A percentile compares a stretch with the other conserved stretches of the same genome.
phyloP scores from a whole-genome alignment of 1,140 invertebrate species.

The Zaprionus gabonicus region DNA sequence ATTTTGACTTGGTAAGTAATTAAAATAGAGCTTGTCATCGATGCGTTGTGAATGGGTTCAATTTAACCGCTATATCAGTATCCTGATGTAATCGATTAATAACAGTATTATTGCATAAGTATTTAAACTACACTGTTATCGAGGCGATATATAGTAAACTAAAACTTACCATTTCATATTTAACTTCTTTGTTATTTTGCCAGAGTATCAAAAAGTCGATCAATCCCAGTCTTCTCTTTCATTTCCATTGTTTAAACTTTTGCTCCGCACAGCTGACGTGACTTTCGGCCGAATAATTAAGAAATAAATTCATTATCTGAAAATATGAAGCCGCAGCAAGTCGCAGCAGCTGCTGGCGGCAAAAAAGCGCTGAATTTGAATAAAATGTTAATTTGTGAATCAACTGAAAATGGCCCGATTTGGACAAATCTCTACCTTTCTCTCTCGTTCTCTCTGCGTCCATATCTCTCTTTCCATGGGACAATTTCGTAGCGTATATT shows the following conservation, averaged over 20 bases:
- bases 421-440: conserved; percentile 7
- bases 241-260: conserved; percentile 30
- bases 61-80: not conserved
- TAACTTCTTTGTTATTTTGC: not conserved
- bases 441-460: not conserved
- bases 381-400: conserved; percentile 64
- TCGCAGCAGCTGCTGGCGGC: conserved; percentile 1
- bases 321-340: conserved; percentile 32
- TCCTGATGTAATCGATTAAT: not conserved
- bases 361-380: conserved; percentile 33
- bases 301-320: conserved; percentile 69
- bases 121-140: not conserved
- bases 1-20: not conserved
- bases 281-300: conserved; percentile 76
- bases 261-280: conserved; percentile 36
- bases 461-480: conserved; percentile 11
- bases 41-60: not conserved
- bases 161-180: not conserved
- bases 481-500: conserved; percentile 38
- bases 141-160: not conserved
- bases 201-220: not conserved
- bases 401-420: conserved; percentile 15
- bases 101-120: not conserved
- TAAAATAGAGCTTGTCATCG: not conserved
- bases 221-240: not conserved